Evolutionary conservation across 2,888 invertebrate species (phyloP).

Genomic region (Lottia gigantea): DNA sequence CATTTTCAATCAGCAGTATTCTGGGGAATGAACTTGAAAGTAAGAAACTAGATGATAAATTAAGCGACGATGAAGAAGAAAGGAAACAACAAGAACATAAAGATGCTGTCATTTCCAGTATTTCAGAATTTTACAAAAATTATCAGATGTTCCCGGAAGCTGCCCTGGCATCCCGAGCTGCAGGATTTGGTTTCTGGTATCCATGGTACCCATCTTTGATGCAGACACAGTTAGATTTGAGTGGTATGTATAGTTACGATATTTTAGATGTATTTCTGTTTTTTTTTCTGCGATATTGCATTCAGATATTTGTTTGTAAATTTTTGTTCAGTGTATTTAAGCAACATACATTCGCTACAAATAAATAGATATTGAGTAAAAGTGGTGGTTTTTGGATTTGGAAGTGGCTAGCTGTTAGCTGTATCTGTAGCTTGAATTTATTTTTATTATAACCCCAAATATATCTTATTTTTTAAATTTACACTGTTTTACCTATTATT

Average conservation of each 20-base stretch:
- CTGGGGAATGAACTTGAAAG: constrained; percentile 40
- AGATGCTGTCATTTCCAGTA: constrained; percentile 39
- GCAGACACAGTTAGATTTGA: constrained; percentile 25
- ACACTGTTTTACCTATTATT: no score
- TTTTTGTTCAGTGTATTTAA: no score
- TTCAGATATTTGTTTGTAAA: no score
- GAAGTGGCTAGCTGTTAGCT: no score
- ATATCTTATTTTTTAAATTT: no score
- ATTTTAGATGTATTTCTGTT: background rate
- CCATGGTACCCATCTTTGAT: constrained; percentile 30
- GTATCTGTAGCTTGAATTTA: no score
- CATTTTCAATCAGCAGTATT: constrained; percentile 57
- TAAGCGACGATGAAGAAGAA: constrained; percentile 11
- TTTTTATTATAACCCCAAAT: no score
- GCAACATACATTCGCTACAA: no score
- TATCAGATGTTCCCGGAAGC: constrained; percentile 37
- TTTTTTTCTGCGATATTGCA: background rate
- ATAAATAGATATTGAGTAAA: no score
- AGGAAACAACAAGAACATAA: constrained; percentile 15
- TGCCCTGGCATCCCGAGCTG: constrained; percentile 25
- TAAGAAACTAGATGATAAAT: constrained; percentile 25
- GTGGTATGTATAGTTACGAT: constrained; percentile 19
- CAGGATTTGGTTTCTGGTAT: constrained; percentile 30
- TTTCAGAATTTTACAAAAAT: constrained; percentile 37
- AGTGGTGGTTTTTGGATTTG: no score